Conservation (phyloP, 1,140 invertebrate genomes). For the Alviniconcha marisindica region DNA sequence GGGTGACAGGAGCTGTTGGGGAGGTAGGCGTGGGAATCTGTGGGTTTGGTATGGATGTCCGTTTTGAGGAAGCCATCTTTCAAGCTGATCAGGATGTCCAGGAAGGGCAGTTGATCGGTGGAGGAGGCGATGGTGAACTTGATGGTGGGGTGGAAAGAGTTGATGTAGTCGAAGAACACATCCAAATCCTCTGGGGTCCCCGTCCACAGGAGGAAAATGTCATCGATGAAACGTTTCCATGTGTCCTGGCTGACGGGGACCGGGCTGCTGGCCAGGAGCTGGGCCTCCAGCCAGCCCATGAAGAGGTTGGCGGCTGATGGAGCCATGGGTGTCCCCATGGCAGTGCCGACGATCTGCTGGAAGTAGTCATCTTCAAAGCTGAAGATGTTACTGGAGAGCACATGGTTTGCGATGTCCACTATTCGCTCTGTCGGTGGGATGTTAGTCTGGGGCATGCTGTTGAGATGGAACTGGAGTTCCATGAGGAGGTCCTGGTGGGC, state of each 20-base stretch:
- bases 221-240: background rate
- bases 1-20: background rate
- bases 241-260: background rate
- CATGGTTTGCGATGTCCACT: background rate
- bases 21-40: background rate
- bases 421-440: background rate
- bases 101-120: background rate
- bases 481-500: background rate
- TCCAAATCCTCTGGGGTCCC: background rate
- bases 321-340: background rate
- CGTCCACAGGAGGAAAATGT: slow-evolving; percentile 2
- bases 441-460: background rate
- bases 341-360: background rate
- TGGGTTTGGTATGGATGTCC: background rate
- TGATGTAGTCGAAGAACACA: background rate
- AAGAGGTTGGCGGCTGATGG: background rate
- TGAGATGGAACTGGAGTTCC: background rate
- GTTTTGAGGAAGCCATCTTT: background rate
- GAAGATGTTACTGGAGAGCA: background rate
- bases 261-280: background rate
- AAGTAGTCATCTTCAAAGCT: background rate
- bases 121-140: background rate
- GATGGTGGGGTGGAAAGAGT: background rate
- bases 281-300: background rate
- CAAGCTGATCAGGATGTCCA: background rate